Conservation (phyloP, 2,888 invertebrate species). For the Pheosia tremula region DNA sequence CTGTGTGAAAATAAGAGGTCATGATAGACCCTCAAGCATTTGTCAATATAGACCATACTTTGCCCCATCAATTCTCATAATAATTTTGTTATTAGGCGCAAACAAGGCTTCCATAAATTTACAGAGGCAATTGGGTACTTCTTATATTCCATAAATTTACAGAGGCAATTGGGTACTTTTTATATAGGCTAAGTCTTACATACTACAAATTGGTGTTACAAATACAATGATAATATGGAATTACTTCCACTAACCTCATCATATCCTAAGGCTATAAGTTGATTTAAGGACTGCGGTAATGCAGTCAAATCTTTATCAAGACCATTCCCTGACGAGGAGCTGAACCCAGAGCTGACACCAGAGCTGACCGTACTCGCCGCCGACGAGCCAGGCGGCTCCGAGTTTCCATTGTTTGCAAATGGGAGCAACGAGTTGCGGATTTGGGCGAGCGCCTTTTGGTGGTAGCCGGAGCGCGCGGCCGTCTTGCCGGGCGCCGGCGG, state of each 20-base stretch:
- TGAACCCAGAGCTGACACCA: constrained; percentile 85
- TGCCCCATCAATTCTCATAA: no score
- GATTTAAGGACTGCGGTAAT: constrained; percentile 86
- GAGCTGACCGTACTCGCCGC: constrained; percentile 90
- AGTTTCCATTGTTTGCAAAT: constrained; percentile 88
- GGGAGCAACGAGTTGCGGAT: constrained; percentile 93
- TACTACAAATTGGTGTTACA: neutral
- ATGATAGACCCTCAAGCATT: no score
- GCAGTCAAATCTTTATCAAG: constrained; percentile 87
- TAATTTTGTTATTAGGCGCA: neutral
- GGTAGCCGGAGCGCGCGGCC: constrained; percentile 91
- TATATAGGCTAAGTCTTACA: neutral
- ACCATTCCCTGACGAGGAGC: constrained; percentile 83
- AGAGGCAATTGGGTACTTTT: neutral
- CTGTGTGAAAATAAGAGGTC: no score
- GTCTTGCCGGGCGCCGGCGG: constrained; percentile 86
- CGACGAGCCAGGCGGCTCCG: constrained; percentile 88
- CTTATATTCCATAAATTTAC: neutral
- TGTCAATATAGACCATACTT: no score
- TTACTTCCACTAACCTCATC: constrained; percentile 85
- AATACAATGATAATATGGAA: neutral
- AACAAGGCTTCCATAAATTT: neutral
- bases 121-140: neutral
- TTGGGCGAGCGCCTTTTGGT: constrained; percentile 94
- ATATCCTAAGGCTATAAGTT: constrained; percentile 89